Evolutionary conservation across 2,888 invertebrate genomes (phyloP), one percentile per base, ranked within the genome.

Genomic region (Heliconius ismenius): DNA sequence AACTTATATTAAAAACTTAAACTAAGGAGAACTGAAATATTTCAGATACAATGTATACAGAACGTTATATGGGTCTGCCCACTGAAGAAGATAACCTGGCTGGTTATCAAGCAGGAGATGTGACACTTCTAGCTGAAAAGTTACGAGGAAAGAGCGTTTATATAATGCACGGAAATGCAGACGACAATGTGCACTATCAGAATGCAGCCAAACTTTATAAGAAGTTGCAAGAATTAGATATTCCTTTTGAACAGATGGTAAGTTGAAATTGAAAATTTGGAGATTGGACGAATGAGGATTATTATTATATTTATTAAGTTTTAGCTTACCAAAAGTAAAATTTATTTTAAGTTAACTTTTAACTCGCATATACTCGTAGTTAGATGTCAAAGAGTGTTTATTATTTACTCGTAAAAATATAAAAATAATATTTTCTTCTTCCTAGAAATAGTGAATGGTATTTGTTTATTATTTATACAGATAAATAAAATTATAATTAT

Each of bases 1-100:
- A 39, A 2, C 13, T 43, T 43, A 43, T 43, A 43, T 43, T 43
- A 43, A 43, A 7, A 49, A 49, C 18, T 7, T 49, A 49, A 13
- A 36, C 54, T 24, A 13, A 69, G 54, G 28, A 9, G 18, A 67
- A 2, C 58, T 58, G 4, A 7, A 18, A 60, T 7, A 24, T 60
- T 62, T 70, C 84, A 98, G 98, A 99, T 88, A 97, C 98, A 0
- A 97, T 98, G 85, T 99, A 98, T 89, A 98, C 98, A 0, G 99
- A 99, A 88, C 95, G 98, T 15, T 98, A 97, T 90, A 98, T 99
- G 99, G 98, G 98, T 0, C 89, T 97, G 65, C 97, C 98, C 0
- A 96, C 95, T 0, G 86, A 84, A 1, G 95, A 96, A 3, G 98
- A 98, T 86, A 98, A 98, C 88, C 84, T 95, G 54, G 79, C 86